Conservation (phyloP, 1,140 invertebrate species). For the Mamestra configurata region DNA sequence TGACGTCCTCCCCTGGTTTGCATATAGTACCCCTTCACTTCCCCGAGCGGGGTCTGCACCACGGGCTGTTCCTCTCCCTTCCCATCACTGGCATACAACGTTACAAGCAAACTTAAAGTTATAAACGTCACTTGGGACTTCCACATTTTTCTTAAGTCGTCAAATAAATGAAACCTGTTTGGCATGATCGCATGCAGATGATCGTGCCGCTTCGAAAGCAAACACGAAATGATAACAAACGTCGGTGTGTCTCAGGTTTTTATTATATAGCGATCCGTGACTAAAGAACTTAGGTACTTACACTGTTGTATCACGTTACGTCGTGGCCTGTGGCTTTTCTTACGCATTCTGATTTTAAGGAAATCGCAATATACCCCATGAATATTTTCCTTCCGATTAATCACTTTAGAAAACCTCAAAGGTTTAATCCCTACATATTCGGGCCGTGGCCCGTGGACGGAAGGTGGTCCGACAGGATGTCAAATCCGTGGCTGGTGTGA, state of each 20-base stretch:
- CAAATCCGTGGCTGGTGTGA: no score
- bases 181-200: slow-evolving; percentile 47
- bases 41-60: slow-evolving; percentile 73
- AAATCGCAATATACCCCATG: background rate
- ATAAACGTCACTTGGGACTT: slow-evolving; percentile 25
- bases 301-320: slow-evolving; percentile 24
- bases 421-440: no score
- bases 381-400: slow-evolving; percentile 7
- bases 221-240: slow-evolving; percentile 69
- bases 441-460: no score
- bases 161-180: slow-evolving; percentile 47
- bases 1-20: slow-evolving; percentile 83
- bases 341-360: background rate
- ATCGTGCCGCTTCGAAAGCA: slow-evolving; percentile 57
- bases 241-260: slow-evolving; percentile 52
- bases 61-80: slow-evolving; percentile 56
- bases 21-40: slow-evolving; percentile 83
- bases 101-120: slow-evolving; percentile 32
- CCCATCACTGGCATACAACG: slow-evolving; percentile 44
- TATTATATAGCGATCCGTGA: slow-evolving; percentile 57
- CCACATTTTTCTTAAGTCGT: slow-evolving; percentile 19
- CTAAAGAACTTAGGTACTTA: slow-evolving; percentile 53
- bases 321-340: slow-evolving; percentile 29
- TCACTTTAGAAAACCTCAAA: background rate
- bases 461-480: no score